phyloP scores from a whole-genome alignment of 2,113 vertebrate genomes.

The Leiothrix lutea region DNA sequence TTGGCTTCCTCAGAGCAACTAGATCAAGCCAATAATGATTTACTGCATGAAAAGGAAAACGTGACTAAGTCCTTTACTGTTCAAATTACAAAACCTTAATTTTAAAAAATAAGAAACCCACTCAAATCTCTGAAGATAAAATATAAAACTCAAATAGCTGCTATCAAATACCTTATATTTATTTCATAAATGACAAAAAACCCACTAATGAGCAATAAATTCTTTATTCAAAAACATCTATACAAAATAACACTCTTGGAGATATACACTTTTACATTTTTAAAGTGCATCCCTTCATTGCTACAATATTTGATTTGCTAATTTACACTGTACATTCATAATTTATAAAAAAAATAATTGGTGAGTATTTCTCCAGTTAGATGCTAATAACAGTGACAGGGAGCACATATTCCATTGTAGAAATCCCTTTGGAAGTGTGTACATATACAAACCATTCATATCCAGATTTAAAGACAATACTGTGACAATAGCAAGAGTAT shows the following conservation, averaged over 20 bases:
- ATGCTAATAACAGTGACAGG: not conserved
- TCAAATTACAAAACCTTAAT: not conserved
- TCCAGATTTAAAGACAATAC: conserved; percentile 42
- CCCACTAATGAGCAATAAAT: not conserved
- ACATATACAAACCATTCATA: conserved; percentile 43
- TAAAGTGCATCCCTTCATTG: conserved; percentile 58
- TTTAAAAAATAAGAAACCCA: not conserved
- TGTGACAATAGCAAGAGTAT: conserved; percentile 44
- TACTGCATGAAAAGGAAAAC: not conserved
- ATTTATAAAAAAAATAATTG: conserved; percentile 55
- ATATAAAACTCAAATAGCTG: not conserved
- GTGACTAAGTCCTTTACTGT: not conserved
- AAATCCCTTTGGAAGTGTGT: conserved; percentile 28
- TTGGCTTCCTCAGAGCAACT: not conserved
- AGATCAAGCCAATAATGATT: not conserved
- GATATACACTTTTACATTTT: conserved; percentile 58
- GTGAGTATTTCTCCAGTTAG: not conserved
- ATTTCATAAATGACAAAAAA: not conserved
- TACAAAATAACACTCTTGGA: conserved; percentile 65
- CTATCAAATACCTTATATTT: not conserved
- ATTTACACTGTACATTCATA: conserved; percentile 66
- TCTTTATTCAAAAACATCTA: conserved; percentile 66
- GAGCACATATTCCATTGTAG: conserved; percentile 32
- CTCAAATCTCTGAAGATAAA: not conserved
- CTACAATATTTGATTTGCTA: conserved; percentile 53